Evolutionary conservation across 2,888 invertebrate species (phyloP), one percentile per base, ranked within the genome.

Genomic region (Entomobrya proxima): DNA sequence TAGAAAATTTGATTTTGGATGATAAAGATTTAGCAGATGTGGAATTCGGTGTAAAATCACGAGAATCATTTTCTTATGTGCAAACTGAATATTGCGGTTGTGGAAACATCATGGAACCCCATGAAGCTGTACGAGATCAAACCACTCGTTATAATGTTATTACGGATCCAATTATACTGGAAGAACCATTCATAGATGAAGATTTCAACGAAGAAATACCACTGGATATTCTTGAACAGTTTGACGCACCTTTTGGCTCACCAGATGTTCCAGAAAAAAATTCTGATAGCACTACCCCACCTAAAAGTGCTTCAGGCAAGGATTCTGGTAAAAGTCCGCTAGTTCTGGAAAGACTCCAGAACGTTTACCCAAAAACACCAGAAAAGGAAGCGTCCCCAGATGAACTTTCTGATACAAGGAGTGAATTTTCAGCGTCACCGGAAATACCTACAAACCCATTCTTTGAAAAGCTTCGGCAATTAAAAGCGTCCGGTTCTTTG

Each of bases 31-130:
- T 76, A 2, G n/a, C 35, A 30, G n/a, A 9, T n/a, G 24, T 83
- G 13, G 83, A 83, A 2, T 32, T 2, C 0, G 21, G 44, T 24
- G 5, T 84, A n/a, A 55, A 58, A 21, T 52, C 52, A 2, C 47
- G 84, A 9, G 32, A 40, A 11, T 76, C 76, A 5, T 83, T 83
- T 52, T 47, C 40, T 1, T 76, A 35, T 35, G 40, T 37, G 44
- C 47, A 74, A 24, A 30, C 3, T 32, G 78, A 64, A 3, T 84
- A 11, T 64, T 79, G 79, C 40, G 50, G 27, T 4, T 78, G 78
- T 37, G 85, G 79, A 32, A 79, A 85, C 27, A 27, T 6, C 0
- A 69, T 77, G 11, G 84, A 81, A 50, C 47, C 64, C 2, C 47
- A 75, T 18, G 35, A 67, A n/a, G 77, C n/a, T 0, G 21, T 15